Evolutionary conservation across 2,113 vertebrate genomes (phyloP).

Genomic region (Menidia beryllina): DNA sequence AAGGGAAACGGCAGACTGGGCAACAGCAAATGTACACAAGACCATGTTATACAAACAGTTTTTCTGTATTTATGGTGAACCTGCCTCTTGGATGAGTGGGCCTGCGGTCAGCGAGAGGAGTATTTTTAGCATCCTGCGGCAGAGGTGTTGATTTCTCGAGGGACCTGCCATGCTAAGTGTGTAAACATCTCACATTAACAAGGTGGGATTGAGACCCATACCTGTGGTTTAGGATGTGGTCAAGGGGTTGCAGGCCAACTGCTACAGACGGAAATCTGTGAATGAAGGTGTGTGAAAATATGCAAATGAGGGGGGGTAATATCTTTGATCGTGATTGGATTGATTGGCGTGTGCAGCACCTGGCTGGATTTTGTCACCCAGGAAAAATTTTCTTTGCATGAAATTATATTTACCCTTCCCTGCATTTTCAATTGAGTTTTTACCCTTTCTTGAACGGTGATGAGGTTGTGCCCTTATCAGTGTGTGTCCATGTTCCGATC

Average conservation of each 20-base stretch:
- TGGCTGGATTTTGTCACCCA: neutral
- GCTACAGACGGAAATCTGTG: constrained; percentile 36
- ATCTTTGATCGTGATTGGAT: neutral
- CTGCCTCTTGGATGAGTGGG: constrained; percentile 42
- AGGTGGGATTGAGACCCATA: constrained; percentile 64
- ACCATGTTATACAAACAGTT: constrained; percentile 56
- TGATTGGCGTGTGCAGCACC: neutral
- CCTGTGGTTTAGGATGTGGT: constrained; percentile 72
- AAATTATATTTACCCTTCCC: too few relatives aligned
- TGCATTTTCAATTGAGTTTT: too few relatives aligned
- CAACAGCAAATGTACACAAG: constrained; percentile 53
- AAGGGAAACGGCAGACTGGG: neutral
- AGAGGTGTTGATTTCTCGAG: constrained; percentile 59
- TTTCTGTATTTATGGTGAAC: constrained; percentile 41
- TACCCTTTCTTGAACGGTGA: too few relatives aligned
- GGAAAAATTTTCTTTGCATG: too few relatives aligned
- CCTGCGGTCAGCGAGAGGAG: constrained; percentile 46
- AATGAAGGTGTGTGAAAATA: constrained; percentile 56
- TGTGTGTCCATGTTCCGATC: constrained; percentile 14
- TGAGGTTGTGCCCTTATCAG: constrained; percentile 23
- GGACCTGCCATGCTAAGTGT: constrained; percentile 59
- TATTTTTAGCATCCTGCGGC: constrained; percentile 59
- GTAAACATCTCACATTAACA: constrained; percentile 74
- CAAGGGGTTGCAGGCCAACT: constrained; percentile 34
- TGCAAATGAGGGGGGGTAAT: neutral